phyloP scores from a whole-genome alignment of 1,140 invertebrate species.

The Drosophila pruinosa region DNA sequence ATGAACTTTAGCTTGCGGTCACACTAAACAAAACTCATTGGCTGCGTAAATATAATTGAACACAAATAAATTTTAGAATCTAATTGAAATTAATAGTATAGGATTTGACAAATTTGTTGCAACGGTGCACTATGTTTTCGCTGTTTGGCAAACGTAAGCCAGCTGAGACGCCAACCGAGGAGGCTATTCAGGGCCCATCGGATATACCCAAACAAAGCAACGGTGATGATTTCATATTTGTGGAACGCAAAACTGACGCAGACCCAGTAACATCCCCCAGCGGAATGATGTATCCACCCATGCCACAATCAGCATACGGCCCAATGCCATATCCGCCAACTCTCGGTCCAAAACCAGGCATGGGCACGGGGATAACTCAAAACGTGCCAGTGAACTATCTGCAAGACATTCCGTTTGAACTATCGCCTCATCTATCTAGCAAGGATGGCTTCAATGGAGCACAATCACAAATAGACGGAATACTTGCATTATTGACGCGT shows the following conservation, averaged over 20 bases:
- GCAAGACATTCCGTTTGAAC: constrained; percentile 77
- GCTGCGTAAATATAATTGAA: constrained; percentile 36
- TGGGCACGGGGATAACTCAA: neutral
- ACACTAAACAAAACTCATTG: constrained; percentile 5
- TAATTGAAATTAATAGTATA: neutral
- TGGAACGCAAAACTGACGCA: constrained; percentile 59
- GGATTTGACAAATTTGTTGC: neutral
- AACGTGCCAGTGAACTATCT: constrained; percentile 61
- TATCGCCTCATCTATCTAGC: constrained; percentile 60
- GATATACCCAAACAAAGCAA: constrained; percentile 36
- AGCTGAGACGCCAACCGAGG: constrained; percentile 67
- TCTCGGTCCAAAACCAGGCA: constrained; percentile 11
- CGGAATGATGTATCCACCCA: constrained; percentile 65
- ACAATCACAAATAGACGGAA: constrained; percentile 72
- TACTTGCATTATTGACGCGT: constrained; percentile 72
- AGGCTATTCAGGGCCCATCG: constrained; percentile 69
- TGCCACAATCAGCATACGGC: constrained; percentile 53
- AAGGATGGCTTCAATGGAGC: constrained; percentile 56
- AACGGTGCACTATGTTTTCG: constrained; percentile 51
- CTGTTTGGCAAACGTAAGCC: constrained; percentile 71
- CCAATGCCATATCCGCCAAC: constrained; percentile 60
- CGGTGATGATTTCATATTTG: constrained; percentile 76
- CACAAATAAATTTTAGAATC: too few relatives aligned
- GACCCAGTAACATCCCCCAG: constrained; percentile 14
- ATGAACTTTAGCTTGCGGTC: too few relatives aligned